Percentiles rank a stretch among this genome's conserved stretches.
phyloP scores from a whole-genome alignment of 1,140 invertebrate genomes.

The Brachionus paranguensis region DNA sequence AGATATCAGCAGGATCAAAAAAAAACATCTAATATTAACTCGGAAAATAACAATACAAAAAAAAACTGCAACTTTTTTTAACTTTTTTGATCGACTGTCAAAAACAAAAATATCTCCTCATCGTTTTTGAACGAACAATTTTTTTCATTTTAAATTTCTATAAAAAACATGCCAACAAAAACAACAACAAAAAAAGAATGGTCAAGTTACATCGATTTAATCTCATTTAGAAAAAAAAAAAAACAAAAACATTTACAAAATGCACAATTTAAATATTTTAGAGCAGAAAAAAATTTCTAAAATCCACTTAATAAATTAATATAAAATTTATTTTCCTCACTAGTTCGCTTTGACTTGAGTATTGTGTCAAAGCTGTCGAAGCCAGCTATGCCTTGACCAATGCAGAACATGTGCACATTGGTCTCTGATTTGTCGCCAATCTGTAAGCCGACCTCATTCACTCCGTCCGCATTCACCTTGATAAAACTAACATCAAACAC shows the following conservation, averaged over 20 bases:
- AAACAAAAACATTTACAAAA: neutral
- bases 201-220: neutral
- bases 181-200: neutral
- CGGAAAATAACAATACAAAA: neutral
- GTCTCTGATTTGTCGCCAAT: neutral
- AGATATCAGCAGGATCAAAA: neutral
- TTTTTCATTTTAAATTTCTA: neutral
- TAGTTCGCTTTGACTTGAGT: neutral
- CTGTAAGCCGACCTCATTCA: neutral
- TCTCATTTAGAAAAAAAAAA: neutral
- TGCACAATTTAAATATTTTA: neutral
- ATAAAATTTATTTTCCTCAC: neutral
- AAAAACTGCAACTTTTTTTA: neutral
- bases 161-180: neutral
- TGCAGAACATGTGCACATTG: neutral
- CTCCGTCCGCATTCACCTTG: neutral
- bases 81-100: neutral
- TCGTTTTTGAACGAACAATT: neutral
- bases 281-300: neutral
- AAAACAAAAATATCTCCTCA: neutral
- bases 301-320: neutral
- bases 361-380: neutral
- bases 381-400: neutral
- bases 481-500: slow-evolving; percentile 9
- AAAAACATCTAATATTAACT: neutral